Conservation (phyloP, 2,888 invertebrate genomes). For the Osmoderma eremita region DNA sequence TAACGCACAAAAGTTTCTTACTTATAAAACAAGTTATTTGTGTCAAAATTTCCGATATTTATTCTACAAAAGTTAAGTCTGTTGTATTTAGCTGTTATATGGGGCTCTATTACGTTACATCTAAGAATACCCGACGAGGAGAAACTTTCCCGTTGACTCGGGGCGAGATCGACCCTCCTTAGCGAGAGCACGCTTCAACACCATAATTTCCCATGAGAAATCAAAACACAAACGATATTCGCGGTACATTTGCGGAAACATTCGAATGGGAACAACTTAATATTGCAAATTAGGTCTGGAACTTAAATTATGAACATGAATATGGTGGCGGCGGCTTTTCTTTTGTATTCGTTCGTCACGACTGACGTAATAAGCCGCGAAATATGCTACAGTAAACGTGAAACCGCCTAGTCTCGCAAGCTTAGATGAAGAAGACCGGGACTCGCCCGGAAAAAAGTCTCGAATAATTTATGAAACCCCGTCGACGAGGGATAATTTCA, state of each 20-base stretch:
- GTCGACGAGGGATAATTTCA: constrained; percentile 33
- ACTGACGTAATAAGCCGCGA: constrained; percentile 30
- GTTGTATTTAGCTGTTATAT: constrained; percentile 16
- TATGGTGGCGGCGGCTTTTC: constrained; percentile 18
- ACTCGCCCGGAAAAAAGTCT: constrained; percentile 15
- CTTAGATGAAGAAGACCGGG: constrained; percentile 16
- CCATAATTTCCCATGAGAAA: constrained; percentile 63
- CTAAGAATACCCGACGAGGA: constrained; percentile 26
- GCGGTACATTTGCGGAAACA: constrained; percentile 61
- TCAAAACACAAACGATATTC: constrained; percentile 60
- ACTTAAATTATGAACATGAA: constrained; percentile 40
- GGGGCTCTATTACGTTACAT: constrained; percentile 28
- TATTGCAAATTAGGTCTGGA: constrained; percentile 40
- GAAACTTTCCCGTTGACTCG: constrained; percentile 25
- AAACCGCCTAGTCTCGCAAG: constrained; percentile 10
- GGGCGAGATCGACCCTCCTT: constrained; percentile 22
- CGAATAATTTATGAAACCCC: constrained; percentile 34
- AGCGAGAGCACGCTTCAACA: constrained; percentile 48
- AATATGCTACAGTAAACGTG: constrained; percentile 4
- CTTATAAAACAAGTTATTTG: constrained; percentile 7
- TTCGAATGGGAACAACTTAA: constrained; percentile 51
- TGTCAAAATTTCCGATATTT: constrained; percentile 27
- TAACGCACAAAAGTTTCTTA: constrained; percentile 14
- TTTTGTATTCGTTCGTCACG: constrained; percentile 17
- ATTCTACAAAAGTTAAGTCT: constrained; percentile 16